Percentiles rank a stretch among this genome's conserved stretches.
Conservation (phyloP, 2,797 vertebrate genomes). For the Poeciliopsis presidionis region DNA sequence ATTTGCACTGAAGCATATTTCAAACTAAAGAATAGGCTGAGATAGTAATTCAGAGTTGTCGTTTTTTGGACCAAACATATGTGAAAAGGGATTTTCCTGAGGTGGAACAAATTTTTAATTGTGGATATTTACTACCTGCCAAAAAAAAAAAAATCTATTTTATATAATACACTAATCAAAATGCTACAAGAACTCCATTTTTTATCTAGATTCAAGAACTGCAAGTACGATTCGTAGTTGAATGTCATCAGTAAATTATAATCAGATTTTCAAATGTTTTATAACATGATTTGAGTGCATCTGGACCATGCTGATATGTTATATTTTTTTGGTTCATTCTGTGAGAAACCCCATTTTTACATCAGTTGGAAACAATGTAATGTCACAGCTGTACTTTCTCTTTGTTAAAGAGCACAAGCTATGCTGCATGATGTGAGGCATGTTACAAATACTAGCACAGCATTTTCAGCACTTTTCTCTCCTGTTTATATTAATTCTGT, state of each 20-base stretch:
- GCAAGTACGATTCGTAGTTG: background rate
- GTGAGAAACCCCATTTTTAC: background rate
- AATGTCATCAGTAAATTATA: background rate
- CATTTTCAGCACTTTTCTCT: background rate
- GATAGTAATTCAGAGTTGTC: conserved; percentile 65
- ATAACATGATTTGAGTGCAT: background rate
- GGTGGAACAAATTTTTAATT: background rate
- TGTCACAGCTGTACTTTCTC: background rate
- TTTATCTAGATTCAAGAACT: background rate
- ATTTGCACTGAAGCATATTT: conserved; percentile 6
- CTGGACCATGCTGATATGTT: background rate
- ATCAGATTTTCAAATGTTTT: background rate
- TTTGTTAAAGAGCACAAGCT: background rate
- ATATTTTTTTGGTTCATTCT: background rate
- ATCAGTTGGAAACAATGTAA: background rate
- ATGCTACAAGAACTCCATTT: background rate
- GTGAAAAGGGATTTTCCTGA: background rate
- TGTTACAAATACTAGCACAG: background rate
- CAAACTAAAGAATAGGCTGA: conserved; percentile 41
- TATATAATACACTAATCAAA: background rate
- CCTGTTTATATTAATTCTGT: background rate
- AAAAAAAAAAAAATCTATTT: background rate
- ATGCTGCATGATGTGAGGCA: background rate
- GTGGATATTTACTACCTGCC: background rate
- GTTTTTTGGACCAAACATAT: conserved; percentile 2